Percentiles rank a stretch among this genome's conserved stretches.
phyloP scores from a whole-genome alignment of 2,888 invertebrate genomes.

The Eristalis pertinax region DNA sequence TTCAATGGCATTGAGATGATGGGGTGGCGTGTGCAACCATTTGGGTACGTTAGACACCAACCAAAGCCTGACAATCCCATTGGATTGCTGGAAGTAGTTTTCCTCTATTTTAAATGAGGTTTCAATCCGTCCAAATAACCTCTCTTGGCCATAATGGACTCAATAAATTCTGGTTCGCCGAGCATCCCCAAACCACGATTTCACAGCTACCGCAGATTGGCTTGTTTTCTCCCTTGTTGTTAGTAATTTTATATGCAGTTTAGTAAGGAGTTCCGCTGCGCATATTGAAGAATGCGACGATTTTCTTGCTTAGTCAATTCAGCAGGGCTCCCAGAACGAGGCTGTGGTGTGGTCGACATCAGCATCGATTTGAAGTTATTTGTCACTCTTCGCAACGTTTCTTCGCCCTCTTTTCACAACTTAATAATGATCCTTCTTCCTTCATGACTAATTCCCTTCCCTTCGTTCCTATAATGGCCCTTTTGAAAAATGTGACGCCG shows the following conservation, averaged over 20 bases:
- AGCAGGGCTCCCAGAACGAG: neutral
- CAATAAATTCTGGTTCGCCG: slow-evolving; percentile 52
- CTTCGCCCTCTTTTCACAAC: neutral
- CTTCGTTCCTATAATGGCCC: neutral
- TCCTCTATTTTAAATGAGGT: slow-evolving; percentile 43
- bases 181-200: slow-evolving; percentile 45
- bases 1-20: slow-evolving; percentile 68
- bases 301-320: neutral
- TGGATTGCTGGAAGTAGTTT: slow-evolving; percentile 59
- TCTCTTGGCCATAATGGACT: slow-evolving; percentile 50
- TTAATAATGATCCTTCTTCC: neutral
- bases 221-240: slow-evolving; percentile 11
- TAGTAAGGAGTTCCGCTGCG: too few species aligned
- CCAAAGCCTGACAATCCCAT: slow-evolving; percentile 53
- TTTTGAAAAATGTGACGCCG: neutral
- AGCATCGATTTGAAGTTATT: slow-evolving; percentile 36
- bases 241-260: slow-evolving; percentile 5
- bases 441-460: neutral
- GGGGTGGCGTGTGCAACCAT: slow-evolving; percentile 48
- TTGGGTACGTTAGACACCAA: slow-evolving; percentile 54
- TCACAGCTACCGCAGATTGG: slow-evolving; percentile 35
- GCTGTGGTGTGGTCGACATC: neutral
- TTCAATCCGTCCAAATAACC: slow-evolving; percentile 49
- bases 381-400: slow-evolving; percentile 35
- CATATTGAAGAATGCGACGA: neutral